Evolutionary conservation across 2,888 invertebrate species (phyloP).

Genomic region (Tetragnatha montana): DNA sequence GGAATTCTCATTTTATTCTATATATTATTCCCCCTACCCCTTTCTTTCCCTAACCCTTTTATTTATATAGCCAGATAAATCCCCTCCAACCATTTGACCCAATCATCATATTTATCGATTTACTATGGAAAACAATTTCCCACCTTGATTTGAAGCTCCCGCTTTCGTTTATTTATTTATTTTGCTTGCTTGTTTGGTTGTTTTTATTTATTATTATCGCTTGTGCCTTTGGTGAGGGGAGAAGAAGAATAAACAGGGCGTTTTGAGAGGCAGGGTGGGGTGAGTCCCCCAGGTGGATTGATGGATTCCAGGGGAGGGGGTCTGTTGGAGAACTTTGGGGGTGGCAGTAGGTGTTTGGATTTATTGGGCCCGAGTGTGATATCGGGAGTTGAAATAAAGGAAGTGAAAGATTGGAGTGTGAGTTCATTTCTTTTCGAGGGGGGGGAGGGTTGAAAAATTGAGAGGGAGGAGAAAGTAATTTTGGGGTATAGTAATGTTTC

Average conservation of each 20-base stretch:
- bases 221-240: slow-evolving; percentile 43
- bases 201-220: slow-evolving; percentile 32
- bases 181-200: slow-evolving; percentile 50
- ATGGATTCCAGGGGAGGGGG: slow-evolving; percentile 11
- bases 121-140: slow-evolving; percentile 69
- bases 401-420: background rate
- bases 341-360: background rate
- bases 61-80: slow-evolving; percentile 71
- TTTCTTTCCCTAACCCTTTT: slow-evolving; percentile 47
- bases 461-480: too few relatives aligned
- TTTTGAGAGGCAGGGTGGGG: slow-evolving; percentile 21
- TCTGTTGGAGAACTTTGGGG: background rate
- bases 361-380: background rate
- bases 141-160: slow-evolving; percentile 43
- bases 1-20: slow-evolving; percentile 28
- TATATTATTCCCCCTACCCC: slow-evolving; percentile 21
- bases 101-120: slow-evolving; percentile 71
- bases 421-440: background rate
- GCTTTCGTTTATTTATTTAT: background rate
- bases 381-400: background rate
- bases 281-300: slow-evolving; percentile 20
- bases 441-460: too few relatives aligned
- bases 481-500: too few relatives aligned
- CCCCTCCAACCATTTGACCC: slow-evolving; percentile 63
- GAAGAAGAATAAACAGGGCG: background rate